Evolutionary conservation across 1,140 invertebrate species (phyloP).

Genomic region (Sitophilus oryzae): DNA sequence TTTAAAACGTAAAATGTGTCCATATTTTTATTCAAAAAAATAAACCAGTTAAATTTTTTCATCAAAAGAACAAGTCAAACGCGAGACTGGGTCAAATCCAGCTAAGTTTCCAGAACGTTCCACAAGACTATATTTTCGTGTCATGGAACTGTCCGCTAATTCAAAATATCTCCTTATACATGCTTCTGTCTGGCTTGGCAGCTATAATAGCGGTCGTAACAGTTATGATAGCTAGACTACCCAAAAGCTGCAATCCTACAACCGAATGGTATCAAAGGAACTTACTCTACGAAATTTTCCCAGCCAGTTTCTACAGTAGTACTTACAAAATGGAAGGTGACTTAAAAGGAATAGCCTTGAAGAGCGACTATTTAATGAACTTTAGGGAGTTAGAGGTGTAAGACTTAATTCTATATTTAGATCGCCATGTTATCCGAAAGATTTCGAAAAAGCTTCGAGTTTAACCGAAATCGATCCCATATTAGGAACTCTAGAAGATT

Average conservation of each 20-base stretch:
- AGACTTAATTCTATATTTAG: constrained; percentile 70
- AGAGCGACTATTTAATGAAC: constrained; percentile 60
- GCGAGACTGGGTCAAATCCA: constrained; percentile 50
- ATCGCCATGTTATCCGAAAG: constrained; percentile 61
- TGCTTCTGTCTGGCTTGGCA: constrained; percentile 59
- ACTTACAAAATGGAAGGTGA: constrained; percentile 70
- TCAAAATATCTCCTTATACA: constrained; percentile 63
- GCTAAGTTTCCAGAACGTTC: constrained; percentile 52
- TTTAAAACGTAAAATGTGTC: too few species aligned
- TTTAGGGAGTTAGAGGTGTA: constrained; percentile 61
- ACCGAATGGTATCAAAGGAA: constrained; percentile 74
- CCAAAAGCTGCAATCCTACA: constrained; percentile 61
- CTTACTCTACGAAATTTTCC: constrained; percentile 77
- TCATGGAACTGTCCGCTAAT: constrained; percentile 78
- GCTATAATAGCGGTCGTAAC: constrained; percentile 65
- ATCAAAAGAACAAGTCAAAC: too few species aligned
- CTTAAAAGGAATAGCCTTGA: constrained; percentile 59
- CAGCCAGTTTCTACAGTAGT: constrained; percentile 72
- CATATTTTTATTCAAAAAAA: too few species aligned
- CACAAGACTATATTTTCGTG: constrained; percentile 60
- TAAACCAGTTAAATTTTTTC: too few species aligned
- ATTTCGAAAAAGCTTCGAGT: constrained; percentile 59
- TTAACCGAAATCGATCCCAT: constrained; percentile 55
- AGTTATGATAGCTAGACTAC: constrained; percentile 62
- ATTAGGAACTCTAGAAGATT: constrained; percentile 60